Evolutionary conservation across 2,888 invertebrate species (phyloP).

Genomic region (Morpho helenor): DNA sequence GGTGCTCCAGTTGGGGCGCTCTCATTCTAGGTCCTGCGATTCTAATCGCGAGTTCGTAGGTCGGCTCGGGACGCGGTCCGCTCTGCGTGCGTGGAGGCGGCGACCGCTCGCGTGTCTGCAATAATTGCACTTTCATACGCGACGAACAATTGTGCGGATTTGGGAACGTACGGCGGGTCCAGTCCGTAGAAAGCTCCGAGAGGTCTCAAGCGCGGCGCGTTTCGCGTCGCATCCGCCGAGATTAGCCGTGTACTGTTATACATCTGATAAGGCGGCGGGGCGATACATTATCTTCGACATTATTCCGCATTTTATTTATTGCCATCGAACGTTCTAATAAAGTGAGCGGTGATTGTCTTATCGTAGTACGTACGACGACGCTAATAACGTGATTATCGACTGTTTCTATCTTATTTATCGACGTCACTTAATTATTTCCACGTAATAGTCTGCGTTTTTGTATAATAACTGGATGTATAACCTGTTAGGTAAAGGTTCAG

Average conservation of each 20-base stretch:
- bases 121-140: slow-evolving; percentile 22
- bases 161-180: slow-evolving; percentile 48
- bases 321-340: slow-evolving; percentile 49
- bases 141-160: slow-evolving; percentile 31
- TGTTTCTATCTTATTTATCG: slow-evolving; percentile 33
- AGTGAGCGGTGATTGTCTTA: slow-evolving; percentile 55
- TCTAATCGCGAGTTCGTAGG: slow-evolving; percentile 62
- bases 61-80: slow-evolving; percentile 45
- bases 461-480: not conserved
- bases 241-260: slow-evolving; percentile 47
- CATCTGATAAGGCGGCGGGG: slow-evolving; percentile 49
- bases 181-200: slow-evolving; percentile 52
- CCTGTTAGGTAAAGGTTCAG: no score
- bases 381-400: slow-evolving; percentile 32
- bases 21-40: slow-evolving; percentile 44
- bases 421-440: slow-evolving; percentile 16
- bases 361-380: slow-evolving; percentile 38
- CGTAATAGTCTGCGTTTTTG: not conserved
- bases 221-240: slow-evolving; percentile 22
- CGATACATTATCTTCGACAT: slow-evolving; percentile 61
- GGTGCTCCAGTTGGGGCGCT: slow-evolving; percentile 54
- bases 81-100: slow-evolving; percentile 9
- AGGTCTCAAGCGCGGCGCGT: slow-evolving; percentile 28
- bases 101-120: slow-evolving; percentile 21
- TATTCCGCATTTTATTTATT: slow-evolving; percentile 43